phyloP scores from a whole-genome alignment of 2,113 vertebrate species.

The Gorsachius goisagi region DNA sequence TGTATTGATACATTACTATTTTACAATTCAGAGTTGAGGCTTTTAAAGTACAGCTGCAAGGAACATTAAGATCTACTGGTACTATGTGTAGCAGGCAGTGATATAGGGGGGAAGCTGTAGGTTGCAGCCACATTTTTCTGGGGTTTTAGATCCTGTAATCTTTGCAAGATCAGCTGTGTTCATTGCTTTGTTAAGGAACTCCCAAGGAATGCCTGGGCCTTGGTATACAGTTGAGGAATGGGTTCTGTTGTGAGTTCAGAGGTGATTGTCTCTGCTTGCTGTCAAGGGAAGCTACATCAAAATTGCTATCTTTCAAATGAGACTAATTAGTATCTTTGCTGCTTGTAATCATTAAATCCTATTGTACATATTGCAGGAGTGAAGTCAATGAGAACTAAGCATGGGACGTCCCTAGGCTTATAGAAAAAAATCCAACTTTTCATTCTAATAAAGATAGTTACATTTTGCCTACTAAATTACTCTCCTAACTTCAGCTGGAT shows the following conservation, averaged over 20 bases:
- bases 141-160: background rate
- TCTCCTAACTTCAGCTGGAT: background rate
- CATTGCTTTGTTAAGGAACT: background rate
- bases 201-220: background rate
- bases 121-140: background rate
- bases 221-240: background rate
- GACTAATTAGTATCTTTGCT: background rate
- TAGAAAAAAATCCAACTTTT: background rate
- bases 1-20: background rate
- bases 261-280: background rate
- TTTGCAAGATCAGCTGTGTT: background rate
- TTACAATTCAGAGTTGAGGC: background rate
- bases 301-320: background rate
- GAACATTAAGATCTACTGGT: background rate
- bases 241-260: background rate
- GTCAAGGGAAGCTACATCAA: background rate
- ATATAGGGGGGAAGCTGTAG: background rate
- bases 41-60: background rate
- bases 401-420: background rate
- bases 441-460: background rate
- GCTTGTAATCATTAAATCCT: background rate
- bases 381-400: background rate
- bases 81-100: background rate
- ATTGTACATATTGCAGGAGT: background rate
- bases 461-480: background rate